Evolutionary conservation across 2,888 invertebrate species (phyloP).

Genomic region (Holacanthella duospinosa): DNA sequence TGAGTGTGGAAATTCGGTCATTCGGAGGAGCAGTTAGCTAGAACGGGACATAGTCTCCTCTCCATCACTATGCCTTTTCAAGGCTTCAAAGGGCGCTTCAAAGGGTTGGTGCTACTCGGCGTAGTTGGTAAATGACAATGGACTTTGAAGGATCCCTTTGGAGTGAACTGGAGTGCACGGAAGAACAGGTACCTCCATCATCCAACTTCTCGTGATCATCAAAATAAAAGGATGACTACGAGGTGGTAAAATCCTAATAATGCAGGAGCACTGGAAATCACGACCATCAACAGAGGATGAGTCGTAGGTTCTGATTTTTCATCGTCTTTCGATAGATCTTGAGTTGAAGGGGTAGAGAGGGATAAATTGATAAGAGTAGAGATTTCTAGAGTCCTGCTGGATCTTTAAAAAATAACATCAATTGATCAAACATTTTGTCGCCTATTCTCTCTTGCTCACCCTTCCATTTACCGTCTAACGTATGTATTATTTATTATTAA

Average conservation of each 20-base stretch:
- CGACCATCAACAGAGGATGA: too few relatives aligned
- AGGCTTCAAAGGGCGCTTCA: too few relatives aligned
- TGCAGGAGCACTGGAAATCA: neutral
- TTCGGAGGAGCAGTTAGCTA: too few relatives aligned
- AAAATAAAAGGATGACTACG: neutral
- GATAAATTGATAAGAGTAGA: neutral
- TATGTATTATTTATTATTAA: constrained; percentile 22
- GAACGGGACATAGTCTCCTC: too few relatives aligned
- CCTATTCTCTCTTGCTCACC: constrained; percentile 30
- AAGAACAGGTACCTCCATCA: too few relatives aligned
- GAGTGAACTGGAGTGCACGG: too few relatives aligned
- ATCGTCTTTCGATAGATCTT: constrained; percentile 9
- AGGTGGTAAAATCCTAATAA: constrained; percentile 2
- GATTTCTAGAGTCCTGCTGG: too few relatives aligned
- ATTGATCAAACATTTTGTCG: constrained; percentile 38
- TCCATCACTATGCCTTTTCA: too few relatives aligned
- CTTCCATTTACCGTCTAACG: constrained; percentile 28
- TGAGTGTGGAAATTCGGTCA: neutral
- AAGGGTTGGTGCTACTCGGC: too few relatives aligned
- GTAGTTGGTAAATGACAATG: too few relatives aligned
- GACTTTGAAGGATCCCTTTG: too few relatives aligned
- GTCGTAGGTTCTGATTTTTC: constrained; percentile 5
- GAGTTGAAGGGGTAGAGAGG: neutral
- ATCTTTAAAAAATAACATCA: constrained; percentile 24
- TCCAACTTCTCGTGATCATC: too few relatives aligned